Percentiles rank a stretch among this genome's conserved stretches.
phyloP scores from a whole-genome alignment of 2,797 vertebrate species.

The Thaleichthys pacificus region DNA sequence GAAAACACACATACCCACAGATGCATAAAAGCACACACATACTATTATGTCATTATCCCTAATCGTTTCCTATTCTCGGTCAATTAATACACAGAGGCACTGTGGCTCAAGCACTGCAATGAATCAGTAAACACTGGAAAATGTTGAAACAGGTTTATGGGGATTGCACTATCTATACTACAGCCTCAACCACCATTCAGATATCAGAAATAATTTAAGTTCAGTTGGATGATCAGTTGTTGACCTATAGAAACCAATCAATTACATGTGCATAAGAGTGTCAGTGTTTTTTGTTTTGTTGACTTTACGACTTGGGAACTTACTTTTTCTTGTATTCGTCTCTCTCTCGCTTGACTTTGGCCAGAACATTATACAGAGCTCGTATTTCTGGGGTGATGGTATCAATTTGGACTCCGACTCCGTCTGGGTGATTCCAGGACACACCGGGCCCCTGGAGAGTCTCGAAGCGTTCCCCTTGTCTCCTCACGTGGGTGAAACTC shows the following conservation, averaged over 20 bases:
- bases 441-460: slow-evolving; percentile 88
- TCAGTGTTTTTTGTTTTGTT: neutral
- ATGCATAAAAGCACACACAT: neutral
- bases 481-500: slow-evolving; percentile 93
- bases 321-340: slow-evolving; percentile 83
- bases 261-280: neutral
- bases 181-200: neutral
- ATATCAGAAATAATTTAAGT: neutral
- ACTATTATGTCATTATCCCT: neutral
- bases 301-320: slow-evolving; percentile 49
- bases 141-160: slow-evolving; percentile 45
- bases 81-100: neutral
- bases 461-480: slow-evolving; percentile 86
- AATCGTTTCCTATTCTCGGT: neutral
- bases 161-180: neutral
- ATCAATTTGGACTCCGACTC: slow-evolving; percentile 87
- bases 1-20: neutral
- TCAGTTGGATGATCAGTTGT: neutral
- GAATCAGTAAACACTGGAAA: slow-evolving; percentile 70
- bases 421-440: slow-evolving; percentile 84
- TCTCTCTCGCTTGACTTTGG: slow-evolving; percentile 87
- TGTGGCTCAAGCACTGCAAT: slow-evolving; percentile 61
- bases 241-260: neutral
- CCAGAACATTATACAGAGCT: slow-evolving; percentile 88
- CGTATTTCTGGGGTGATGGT: slow-evolving; percentile 92